A percentile compares a stretch with the other conserved stretches of the same genome.
These are phyloP conservation scores for Chunga burmeisteri DNA, from an alignment of 2,113 vertebrate genomes.

Conservation along the genomic window DNA sequence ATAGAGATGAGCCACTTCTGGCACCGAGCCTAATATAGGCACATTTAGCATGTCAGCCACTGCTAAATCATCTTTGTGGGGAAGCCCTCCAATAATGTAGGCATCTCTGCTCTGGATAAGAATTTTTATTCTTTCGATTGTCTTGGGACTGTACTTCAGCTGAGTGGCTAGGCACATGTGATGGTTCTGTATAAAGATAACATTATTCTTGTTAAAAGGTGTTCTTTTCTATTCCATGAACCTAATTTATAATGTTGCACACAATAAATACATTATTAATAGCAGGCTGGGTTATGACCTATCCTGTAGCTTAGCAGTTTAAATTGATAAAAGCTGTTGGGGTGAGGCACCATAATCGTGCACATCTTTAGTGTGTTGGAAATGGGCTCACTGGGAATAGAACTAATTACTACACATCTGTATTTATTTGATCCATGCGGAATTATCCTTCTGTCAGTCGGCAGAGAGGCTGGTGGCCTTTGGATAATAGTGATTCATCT, in stretches of 20 bases:
- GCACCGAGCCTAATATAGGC: slow-evolving; percentile 84
- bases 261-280: slow-evolving; percentile 92
- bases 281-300: slow-evolving; percentile 94
- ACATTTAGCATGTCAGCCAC: slow-evolving; percentile 85
- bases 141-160: slow-evolving; percentile 87
- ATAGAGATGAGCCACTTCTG: slow-evolving; percentile 80
- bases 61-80: slow-evolving; percentile 83
- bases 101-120: slow-evolving; percentile 80
- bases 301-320: slow-evolving; percentile 94
- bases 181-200: slow-evolving; percentile 72
- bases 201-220: slow-evolving; percentile 66
- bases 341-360: slow-evolving; percentile 90
- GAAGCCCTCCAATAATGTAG: slow-evolving; percentile 81
- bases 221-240: slow-evolving; percentile 43
- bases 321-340: slow-evolving; percentile 98
- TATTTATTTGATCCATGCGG: slow-evolving; percentile 99
- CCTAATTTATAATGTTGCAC: slow-evolving; percentile 84
- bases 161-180: slow-evolving; percentile 86
- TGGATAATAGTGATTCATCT: slow-evolving; percentile 94
- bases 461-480: slow-evolving; percentile 91
- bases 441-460: slow-evolving; percentile 99
- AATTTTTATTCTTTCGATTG: slow-evolving; percentile 78
- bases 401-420: slow-evolving; percentile 99
- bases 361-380: slow-evolving; percentile 93
- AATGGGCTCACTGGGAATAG: slow-evolving; percentile 98